Base-by-base conservation (phyloP, 1,140 invertebrate species). In the Asobara japonica region DNA sequence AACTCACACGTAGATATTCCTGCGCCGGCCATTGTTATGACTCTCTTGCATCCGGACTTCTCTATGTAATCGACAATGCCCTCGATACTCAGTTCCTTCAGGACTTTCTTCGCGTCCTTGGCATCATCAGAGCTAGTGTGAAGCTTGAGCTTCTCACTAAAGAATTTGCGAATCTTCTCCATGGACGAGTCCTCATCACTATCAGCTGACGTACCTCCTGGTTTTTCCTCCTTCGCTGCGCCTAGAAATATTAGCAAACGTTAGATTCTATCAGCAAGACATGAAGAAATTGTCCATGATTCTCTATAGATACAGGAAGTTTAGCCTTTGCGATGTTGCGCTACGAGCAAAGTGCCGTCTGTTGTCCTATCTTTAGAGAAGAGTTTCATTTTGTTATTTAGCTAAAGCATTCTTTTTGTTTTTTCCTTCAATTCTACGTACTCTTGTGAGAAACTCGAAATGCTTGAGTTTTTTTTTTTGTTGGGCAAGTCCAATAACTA, bases 1-100 rank as follows among this genome's bases (percentile, higher is more conserved):
- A 67, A 91, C 91, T 92, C 90, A 96, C 95, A 94, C 36, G 96
- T 98, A 18, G 96, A 98, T 79, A 98, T 97, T 66, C 97, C 97
- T 77, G 97, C 97, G 68, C 97, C 97, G 74, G 96, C 94, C 92
- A 98, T 93, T 16, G 95, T 96, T 67, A 98, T 93, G 65, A 98
- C 93, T 78, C 97, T 97, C 84, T 92, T 93, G 79, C 94, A 95
- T 74, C 92, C 91, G 16, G 90, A 90, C 76, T 90, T 90, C 74
- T 94, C 89, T 66, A 96, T 94, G 78, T 92, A 94, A 5, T 91
- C 88, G 0, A 90, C 89, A 25, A 96, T 86, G 5, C 92, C 94
- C 80, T 94, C 91, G 45, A 95, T 80, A 30, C 84, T 88, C 25
- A 91, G 76, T 48, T 91, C 89, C 11, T 18, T 71, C 16, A 87